Conservation (phyloP, 2,888 invertebrate genomes). For the Dryocosmus kuriphilus region DNA sequence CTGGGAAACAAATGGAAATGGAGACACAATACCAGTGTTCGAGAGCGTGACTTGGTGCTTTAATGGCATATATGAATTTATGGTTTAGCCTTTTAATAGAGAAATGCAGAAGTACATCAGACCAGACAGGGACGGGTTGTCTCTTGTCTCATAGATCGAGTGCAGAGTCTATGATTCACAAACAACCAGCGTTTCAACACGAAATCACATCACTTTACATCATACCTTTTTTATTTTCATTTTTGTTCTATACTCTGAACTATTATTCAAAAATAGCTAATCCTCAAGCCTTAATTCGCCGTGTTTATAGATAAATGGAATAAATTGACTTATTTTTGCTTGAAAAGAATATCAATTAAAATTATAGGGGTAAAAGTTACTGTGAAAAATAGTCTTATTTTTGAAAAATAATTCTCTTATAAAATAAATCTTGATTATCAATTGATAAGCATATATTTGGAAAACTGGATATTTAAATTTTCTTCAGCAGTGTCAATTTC, state of each 20-base stretch:
- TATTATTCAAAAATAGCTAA: neutral
- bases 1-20: slow-evolving; percentile 35
- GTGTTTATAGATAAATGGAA: too few species aligned
- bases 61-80: slow-evolving; percentile 37
- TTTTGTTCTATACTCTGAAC: neutral
- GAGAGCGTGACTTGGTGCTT: slow-evolving; percentile 28
- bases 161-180: neutral
- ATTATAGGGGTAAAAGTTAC: too few species aligned
- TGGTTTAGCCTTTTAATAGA: slow-evolving; percentile 37
- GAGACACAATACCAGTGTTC: slow-evolving; percentile 37
- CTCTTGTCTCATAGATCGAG: slow-evolving; percentile 9
- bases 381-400: too few species aligned
- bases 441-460: too few species aligned
- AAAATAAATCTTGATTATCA: too few species aligned
- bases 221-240: neutral
- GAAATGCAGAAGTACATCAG: slow-evolving; percentile 32
- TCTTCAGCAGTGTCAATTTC: neutral
- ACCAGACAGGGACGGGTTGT: slow-evolving; percentile 20
- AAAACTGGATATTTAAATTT: neutral
- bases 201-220: neutral
- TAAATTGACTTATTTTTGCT: too few species aligned
- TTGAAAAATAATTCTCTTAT: too few species aligned
- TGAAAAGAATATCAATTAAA: too few species aligned
- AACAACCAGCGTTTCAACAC: neutral
- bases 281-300: too few species aligned